Base-by-base conservation (phyloP, 2,797 vertebrate species). In the Pogonophryne albipinna region DNA sequence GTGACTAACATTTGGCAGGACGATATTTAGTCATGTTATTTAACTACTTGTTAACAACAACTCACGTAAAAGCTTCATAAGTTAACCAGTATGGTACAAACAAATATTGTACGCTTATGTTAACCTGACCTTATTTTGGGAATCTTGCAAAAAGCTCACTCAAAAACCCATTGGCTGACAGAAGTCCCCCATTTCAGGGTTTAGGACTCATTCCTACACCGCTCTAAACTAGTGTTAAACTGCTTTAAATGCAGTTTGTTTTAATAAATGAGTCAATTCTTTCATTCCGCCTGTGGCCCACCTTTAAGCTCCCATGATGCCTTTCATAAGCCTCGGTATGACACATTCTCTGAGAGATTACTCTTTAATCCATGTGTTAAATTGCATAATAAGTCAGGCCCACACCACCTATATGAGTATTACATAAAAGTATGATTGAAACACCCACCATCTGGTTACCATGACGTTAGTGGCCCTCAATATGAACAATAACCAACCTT, bases 371-470 rank as follows among this genome's bases (percentile, higher is more conserved):
- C 61, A 23, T 56, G 17, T 6, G 17, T n/a, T 66, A 45, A 77
- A 65, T 79, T 80, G 67, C 80, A 85, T 85, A 57, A 86, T 66
- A 66, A 51, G 61, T 19, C 31, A 69, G 46, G 34, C 71, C 76
- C 47, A 38, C 42, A 41, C 6, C 58, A 76, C 72, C 42, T 74
- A 79, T 73, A 66, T 27, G 19, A 31, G 3, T 20, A 16, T 85
- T 83, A 34, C 78, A 71, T 78, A 80, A 84, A 4, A 51, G 70
- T 16, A 42, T 27, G 55, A 76, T n/a, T 27, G 76, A 53, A 76
- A 66, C 64, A 63, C 41, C 71, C 65, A 66, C 79, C 86, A 89
- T 83, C 84, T 90, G 86, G 63, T 79, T 71, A 49, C 60, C 31
- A 51, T 84, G 67, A 60, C 2, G 2, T 49, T 71, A 66, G 23